Base-by-base conservation (phyloP, 2,888 invertebrate species). In the Hydroisotoma schaefferi region DNA sequence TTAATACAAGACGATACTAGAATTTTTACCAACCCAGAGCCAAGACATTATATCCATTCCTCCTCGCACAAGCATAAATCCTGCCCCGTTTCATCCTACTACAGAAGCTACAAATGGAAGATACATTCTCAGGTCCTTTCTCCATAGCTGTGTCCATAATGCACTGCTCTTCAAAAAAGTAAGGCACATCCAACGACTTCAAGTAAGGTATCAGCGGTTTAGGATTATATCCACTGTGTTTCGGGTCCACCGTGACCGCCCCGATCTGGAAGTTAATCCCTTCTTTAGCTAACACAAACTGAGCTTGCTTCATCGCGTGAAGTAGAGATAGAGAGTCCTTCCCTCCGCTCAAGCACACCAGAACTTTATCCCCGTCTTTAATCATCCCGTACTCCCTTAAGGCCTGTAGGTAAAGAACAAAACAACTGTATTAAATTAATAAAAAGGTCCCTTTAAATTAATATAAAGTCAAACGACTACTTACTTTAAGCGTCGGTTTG, bases 341-440 rank as follows among this genome's bases (percentile, higher is more conserved):
- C 2, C 89, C 88, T 0, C 88, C 90, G 0, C 91, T 90, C 46
- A 94, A 79, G 75, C 93, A 92, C 15, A 93, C 85, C 74, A 94
- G 80, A 18, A 67, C 64, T 56, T 63, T 67, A 76, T 94, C 93
- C 2, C 88, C 88, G 68, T 89, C 84, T 55, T 84, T 81, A 58
- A 94, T 83, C 92, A 93, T 93, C 65, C 84, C 83, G 77, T 85
- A 90, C 74, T 90, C 89, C 64, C 86, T 84, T 51, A 92, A 80
- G 0, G 90, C 91, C 85, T 87, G 76, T 23, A 28, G 26, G 18
- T 43, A 59, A 43, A 8, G 38, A 23, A 8, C 23, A 61, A 51
- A 51, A 25, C 33, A 52, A 27, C 40, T 44, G 44, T 55, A 51
- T 43, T 46, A 26, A 44, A 37, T 48, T 3, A 28, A 52, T 15